Evolutionary conservation across 2,888 invertebrate genomes (phyloP), one percentile per base, ranked within the genome.

Genomic region (Brenthis hecate): DNA sequence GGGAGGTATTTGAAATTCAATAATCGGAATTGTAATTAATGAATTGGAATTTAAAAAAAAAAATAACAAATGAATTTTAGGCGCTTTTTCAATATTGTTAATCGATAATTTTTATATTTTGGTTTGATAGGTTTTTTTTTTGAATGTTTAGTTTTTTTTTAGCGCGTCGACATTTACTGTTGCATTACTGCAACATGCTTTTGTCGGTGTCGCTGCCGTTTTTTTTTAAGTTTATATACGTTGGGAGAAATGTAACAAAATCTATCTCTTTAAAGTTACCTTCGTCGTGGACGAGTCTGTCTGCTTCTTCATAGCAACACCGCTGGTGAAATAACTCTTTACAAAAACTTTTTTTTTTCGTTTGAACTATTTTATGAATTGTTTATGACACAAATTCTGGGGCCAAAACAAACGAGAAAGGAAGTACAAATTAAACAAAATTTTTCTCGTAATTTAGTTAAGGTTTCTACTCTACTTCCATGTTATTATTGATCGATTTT

Each of bases 351-450:
- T 61, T 65, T 70, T 69, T 67, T 66, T 66, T 71, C 48, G 65
- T 70, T 60, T 60, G 28, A 60, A 50, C 23, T 32, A 60, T 60
- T 70, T 64, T 72, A 70, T 76, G 73, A 78, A 79, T 81, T 77
- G 78, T 81, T 84, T 81, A 77, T 79, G 72, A 87, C 85, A 86
- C 80, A 85, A 85, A 84, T 82, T 88, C 87, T 84, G 91, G 91
- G 91, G 89, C 90, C 91, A 91, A 91, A 74, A 85, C 75, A 80
- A 85, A 87, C 88, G 89, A 87, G 86, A 85, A 85, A 83, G 83
- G 81, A 85, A 91, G 91, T 91, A 91, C 91, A 91, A 91, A 89
- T 85, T 85, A 82, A 82, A 81, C 79, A 85, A 85, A 82, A 81
- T 69, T 74, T 83, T 85, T 86, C 85, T 88, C 85, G 85, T 86